Base-by-base conservation (phyloP, 2,113 vertebrate species). In the Xenus cinereus region DNA sequence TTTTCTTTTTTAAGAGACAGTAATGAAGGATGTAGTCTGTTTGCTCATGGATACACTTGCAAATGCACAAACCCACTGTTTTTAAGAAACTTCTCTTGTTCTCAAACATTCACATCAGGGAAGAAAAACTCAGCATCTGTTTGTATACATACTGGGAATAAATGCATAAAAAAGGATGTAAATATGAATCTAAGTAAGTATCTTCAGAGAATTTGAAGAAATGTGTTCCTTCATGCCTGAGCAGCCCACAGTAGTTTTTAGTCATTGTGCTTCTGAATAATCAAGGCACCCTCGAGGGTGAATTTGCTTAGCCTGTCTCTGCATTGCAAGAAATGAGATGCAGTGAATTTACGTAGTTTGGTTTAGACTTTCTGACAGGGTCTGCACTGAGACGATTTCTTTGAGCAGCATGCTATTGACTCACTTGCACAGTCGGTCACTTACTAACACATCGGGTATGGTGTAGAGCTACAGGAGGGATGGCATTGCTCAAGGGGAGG, bases 391-490 rank as follows among this genome's bases (percentile, higher is more conserved):
- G 9, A 39, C 2, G 2, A 60, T 50, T 75, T 68, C 12, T 82
- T 60, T 82, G n/a, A 50, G 22, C 13, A 56, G 12, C 1, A 0
- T 48, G 23, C 24, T 57, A 4, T 28, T 0, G 1, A 41, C 59
- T 18, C 30, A 13, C 12, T 28, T 10, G 1, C 12, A 12, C 1
- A 1, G 4, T 45, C 1, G 2, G 45, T 69, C 26, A 19, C 12
- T 73, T 20, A n/a, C 27, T 54, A 45, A 51, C 13, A 41, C 7
- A 17, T 35, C 0, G 0, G 60, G 48, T 6, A 20, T 0, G 0
- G 4, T 28, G 32, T 9, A 26, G 62, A 90, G 14, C 28, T 41
- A 32, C 48, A 54, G 63, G 26, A 66, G 10, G 13, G 22, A 50
- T 35, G 6, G 4, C 71, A 5, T 30, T 89, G 35, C 15, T 30